Percentiles rank a stretch among this genome's conserved stretches.
Conservation (phyloP, 2,797 vertebrate genomes). For the Enteromius argenteus region DNA sequence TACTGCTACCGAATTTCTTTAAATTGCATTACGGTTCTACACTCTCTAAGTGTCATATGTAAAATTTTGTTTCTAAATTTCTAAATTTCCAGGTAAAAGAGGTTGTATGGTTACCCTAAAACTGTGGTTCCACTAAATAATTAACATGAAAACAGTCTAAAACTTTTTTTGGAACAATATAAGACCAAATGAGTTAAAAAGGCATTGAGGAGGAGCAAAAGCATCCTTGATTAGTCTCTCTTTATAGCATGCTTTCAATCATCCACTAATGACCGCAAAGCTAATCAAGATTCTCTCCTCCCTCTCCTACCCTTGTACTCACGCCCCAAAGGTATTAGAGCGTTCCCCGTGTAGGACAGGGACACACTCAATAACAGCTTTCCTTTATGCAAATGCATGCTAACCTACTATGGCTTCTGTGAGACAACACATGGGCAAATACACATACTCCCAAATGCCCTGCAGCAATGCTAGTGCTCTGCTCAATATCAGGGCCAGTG, state of each 20-base stretch:
- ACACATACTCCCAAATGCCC: constrained; percentile 38
- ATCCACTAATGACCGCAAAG: constrained; percentile 25
- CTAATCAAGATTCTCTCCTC: constrained; percentile 52
- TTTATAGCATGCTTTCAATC: constrained; percentile 47
- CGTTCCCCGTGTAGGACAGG: constrained; percentile 34
- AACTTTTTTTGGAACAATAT: constrained; percentile 5
- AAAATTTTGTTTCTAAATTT: too few relatives aligned
- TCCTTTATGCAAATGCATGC: constrained; percentile 47
- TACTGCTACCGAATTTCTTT: neutral
- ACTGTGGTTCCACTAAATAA: neutral
- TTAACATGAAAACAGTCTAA: neutral
- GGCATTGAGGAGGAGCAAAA: neutral
- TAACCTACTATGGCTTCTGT: constrained; percentile 38
- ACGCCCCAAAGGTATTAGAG: constrained; percentile 27
- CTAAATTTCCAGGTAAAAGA: neutral
- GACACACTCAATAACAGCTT: constrained; percentile 41
- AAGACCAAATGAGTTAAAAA: constrained; percentile 19
- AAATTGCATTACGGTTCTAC: neutral
- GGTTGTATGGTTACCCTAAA: neutral
- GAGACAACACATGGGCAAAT: constrained; percentile 22
- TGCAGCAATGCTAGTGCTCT: constrained; percentile 45
- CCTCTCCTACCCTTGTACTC: constrained; percentile 5
- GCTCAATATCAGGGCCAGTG: constrained; percentile 68
- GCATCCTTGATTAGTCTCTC: constrained; percentile 12
- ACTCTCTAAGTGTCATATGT: neutral